Evolutionary conservation across 1,140 invertebrate genomes (phyloP).

Genomic region (Drosophila nebulosa): DNA sequence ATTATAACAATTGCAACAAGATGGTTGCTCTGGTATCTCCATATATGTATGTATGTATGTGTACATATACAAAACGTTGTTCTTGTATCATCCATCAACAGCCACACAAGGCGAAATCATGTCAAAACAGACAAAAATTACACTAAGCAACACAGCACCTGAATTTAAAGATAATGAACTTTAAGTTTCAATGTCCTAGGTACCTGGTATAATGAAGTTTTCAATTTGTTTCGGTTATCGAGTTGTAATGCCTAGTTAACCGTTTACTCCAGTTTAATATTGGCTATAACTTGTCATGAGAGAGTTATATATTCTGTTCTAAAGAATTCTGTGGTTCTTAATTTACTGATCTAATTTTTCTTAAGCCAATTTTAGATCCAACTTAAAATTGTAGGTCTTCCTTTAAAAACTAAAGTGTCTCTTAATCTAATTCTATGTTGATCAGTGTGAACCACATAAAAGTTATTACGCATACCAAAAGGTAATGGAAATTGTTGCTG

Average conservation of each 20-base stretch:
- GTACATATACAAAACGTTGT: background rate
- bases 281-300: background rate
- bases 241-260: background rate
- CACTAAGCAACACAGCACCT: background rate
- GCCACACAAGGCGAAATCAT: constrained; percentile 4
- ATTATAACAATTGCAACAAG: constrained; percentile 46
- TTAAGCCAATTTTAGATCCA: too few species aligned
- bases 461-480: constrained; percentile 53
- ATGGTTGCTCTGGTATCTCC: constrained; percentile 5
- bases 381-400: too few species aligned
- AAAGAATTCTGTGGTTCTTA: too few species aligned
- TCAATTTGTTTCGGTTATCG: background rate
- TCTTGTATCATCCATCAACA: constrained; percentile 6
- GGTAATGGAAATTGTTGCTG: constrained; percentile 42
- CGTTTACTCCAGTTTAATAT: background rate
- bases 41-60: background rate
- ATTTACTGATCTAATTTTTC: too few species aligned
- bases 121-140: background rate
- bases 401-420: too few species aligned
- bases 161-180: too few species aligned
- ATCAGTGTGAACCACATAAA: constrained; percentile 23
- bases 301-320: background rate
- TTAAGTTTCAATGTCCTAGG: too few species aligned
- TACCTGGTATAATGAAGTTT: background rate
- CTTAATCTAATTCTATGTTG: background rate